Conservation (phyloP, 2,797 vertebrate species). For the Pangasius sanitwongsei region DNA sequence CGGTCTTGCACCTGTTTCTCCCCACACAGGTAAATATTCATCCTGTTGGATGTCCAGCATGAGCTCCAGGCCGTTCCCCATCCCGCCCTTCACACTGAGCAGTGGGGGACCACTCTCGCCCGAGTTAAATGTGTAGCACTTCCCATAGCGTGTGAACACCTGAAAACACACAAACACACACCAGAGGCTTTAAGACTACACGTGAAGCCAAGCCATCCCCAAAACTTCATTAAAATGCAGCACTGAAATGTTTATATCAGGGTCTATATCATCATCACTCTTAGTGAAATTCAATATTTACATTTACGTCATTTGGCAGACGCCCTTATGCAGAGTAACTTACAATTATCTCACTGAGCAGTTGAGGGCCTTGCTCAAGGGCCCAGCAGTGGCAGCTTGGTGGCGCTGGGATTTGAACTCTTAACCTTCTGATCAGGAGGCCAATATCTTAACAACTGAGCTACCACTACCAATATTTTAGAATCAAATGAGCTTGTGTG, state of each 20-base stretch:
- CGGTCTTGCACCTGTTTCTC: constrained; percentile 85
- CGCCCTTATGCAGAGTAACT: too few species aligned
- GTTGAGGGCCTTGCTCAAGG: too few species aligned
- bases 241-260: background rate
- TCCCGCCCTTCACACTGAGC: constrained; percentile 93
- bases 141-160: constrained; percentile 95
- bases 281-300: background rate
- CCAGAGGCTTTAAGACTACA: background rate
- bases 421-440: too few species aligned
- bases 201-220: background rate
- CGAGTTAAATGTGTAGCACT: constrained; percentile 97
- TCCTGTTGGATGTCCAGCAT: constrained; percentile 99
- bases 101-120: constrained; percentile 81
- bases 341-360: too few species aligned
- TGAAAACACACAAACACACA: constrained; percentile 63
- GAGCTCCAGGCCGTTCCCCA: constrained; percentile 95
- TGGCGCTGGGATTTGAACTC: too few species aligned
- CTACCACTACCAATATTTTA: background rate
- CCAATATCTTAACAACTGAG: too few species aligned
- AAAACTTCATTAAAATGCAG: background rate
- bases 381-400: too few species aligned
- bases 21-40: constrained; percentile 96
- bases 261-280: background rate
- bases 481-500: background rate
- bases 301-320: too few species aligned